Percentiles rank a stretch among this genome's conserved stretches.
These are phyloP conservation scores for Hydrotaea diabolus DNA, from an alignment of 2,888 invertebrate genomes.

Conservation along the genomic window DNA sequence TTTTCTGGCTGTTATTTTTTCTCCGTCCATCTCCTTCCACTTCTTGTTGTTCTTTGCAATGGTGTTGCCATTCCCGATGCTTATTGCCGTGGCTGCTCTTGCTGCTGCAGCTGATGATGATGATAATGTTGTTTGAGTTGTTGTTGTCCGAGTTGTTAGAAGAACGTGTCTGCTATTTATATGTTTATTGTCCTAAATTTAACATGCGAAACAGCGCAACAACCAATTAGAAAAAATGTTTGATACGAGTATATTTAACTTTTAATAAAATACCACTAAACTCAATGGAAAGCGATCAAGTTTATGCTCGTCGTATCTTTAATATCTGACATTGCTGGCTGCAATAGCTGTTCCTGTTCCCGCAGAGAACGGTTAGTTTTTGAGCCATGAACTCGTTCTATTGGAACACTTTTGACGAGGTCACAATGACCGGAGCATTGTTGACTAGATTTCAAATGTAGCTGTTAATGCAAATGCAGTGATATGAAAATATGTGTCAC, in stretches of 20 bases:
- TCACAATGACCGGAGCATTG: background rate
- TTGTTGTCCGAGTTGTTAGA: background rate
- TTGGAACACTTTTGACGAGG: constrained; percentile 10
- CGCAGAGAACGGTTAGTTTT: constrained; percentile 18
- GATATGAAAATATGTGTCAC: no score
- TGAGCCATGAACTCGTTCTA: background rate
- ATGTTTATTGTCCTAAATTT: constrained; percentile 34
- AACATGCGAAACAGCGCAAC: constrained; percentile 3
- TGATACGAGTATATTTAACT: constrained; percentile 14
- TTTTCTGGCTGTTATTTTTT: constrained; percentile 6
- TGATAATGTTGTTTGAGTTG: background rate
- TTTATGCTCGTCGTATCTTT: background rate
- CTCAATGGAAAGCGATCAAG: background rate
- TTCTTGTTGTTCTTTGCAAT: background rate
- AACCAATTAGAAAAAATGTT: constrained; percentile 34
- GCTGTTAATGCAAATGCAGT: no score
- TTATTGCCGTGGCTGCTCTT: no score
- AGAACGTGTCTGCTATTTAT: constrained; percentile 29
- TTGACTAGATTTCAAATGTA: no score
- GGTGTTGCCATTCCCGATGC: background rate
- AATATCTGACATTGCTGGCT: background rate
- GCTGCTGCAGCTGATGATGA: background rate
- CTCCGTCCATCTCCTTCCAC: background rate
- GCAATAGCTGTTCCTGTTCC: background rate
- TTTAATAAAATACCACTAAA: constrained; percentile 15